Evolutionary conservation across 2,888 invertebrate genomes (phyloP).

Genomic region (Spisula subtruncata): DNA sequence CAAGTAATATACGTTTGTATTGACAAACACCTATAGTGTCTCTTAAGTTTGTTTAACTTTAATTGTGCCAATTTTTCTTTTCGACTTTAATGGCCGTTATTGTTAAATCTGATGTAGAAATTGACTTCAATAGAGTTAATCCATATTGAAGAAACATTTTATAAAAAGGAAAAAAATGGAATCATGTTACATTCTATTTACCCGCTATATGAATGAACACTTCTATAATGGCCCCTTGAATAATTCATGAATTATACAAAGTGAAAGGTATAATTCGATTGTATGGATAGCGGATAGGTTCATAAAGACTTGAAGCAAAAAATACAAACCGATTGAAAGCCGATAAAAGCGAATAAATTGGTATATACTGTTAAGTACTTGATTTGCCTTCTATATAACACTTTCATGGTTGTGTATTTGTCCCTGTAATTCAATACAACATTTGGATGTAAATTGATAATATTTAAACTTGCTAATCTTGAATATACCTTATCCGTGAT

Average conservation of each 20-base stretch:
- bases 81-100: neutral
- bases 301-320: constrained; percentile 26
- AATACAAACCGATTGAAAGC: neutral
- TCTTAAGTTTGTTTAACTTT: neutral
- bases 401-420: constrained; percentile 37
- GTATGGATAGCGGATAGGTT: constrained; percentile 25
- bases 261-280: constrained; percentile 60
- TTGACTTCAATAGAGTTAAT: constrained; percentile 22
- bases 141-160: constrained; percentile 8
- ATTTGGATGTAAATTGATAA: constrained; percentile 57
- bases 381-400: constrained; percentile 35
- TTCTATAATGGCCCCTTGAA: constrained; percentile 23
- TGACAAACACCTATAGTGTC: neutral
- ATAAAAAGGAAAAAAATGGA: neutral
- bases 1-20: neutral
- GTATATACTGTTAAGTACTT: constrained; percentile 28
- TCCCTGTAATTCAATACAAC: constrained; percentile 44
- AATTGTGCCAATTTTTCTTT: neutral
- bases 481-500: constrained; percentile 58
- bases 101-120: neutral
- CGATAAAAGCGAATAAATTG: constrained; percentile 36
- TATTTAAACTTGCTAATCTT: constrained; percentile 58
- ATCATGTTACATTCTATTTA: constrained; percentile 29
- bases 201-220: constrained; percentile 23
- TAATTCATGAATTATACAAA: constrained; percentile 40